Base-by-base conservation (phyloP, 2,888 invertebrate genomes). In the Ophion ellenae region DNA sequence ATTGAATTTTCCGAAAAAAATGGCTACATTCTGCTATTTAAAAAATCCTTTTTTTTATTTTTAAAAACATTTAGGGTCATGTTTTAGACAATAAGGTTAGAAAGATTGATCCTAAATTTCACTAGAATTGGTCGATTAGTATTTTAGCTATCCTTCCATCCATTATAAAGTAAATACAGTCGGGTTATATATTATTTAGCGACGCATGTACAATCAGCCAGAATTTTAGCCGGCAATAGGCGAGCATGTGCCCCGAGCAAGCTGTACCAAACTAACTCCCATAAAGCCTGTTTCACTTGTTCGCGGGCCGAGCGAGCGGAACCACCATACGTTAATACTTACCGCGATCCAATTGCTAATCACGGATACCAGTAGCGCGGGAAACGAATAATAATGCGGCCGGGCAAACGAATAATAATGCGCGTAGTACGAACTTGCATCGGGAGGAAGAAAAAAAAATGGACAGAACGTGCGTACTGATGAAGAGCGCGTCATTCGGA, bases 381-480 rank as follows among this genome's bases (percentile, higher is more conserved):
- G 24, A 67, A 66, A 59, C 73, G 74, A 81, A 61, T 75, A 81
- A 81, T 75, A 81, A 69, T 47, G 73, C 45, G 47, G 14, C n/a
- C 45, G 10, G 45, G 66, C 53, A 74, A 81, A 81, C 75, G 69
- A 81, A 61, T 69, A 75, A 81, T 81, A 81, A 74, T 45, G 45
- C 45, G 9, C n/a, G 71, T 69, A 67, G 20, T 17, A 17, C 11
- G 61, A 74, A n/a, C 24, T 47, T 24, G 40, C 57, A 66, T 66
- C 36, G 40, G 67, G n/a, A 7, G 57, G 40, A 76, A 4, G 11
- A 10, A 17, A 61, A 78, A 78, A 40, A 70, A 69, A 24, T 45
- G 24, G 47, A 36, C 66, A 61, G 59, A 24, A 53, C 53, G 53
- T 28, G 71, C 47, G 70, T 53, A 70, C 24, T 70, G 24, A 32